Percentiles rank a stretch among this genome's conserved stretches.
Conservation (phyloP, 2,797 vertebrate species). For the Esox lucius region DNA sequence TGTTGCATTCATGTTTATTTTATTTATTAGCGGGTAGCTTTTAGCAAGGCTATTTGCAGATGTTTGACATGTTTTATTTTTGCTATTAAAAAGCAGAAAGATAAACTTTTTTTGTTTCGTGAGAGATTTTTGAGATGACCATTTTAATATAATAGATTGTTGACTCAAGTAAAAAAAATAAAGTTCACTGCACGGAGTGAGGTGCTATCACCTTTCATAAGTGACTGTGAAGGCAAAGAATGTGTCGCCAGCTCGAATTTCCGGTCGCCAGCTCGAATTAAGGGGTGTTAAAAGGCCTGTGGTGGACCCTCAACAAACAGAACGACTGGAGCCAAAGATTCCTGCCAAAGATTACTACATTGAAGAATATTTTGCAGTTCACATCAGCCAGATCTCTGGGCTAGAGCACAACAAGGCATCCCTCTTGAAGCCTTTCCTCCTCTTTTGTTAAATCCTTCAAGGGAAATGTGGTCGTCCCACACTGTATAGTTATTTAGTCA, state of each 20-base stretch:
- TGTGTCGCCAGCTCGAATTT: neutral
- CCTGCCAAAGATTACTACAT: neutral
- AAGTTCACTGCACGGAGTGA: neutral
- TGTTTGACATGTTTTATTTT: neutral
- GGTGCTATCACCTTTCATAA: neutral
- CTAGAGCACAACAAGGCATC: neutral
- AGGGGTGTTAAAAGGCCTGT: neutral
- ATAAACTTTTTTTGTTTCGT: neutral
- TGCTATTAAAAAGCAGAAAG: neutral
- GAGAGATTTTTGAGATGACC: neutral
- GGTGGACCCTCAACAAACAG: conserved; percentile 3
- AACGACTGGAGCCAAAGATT: conserved; percentile 5
- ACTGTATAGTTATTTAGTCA: neutral
- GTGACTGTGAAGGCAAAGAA: no score
- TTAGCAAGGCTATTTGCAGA: neutral
- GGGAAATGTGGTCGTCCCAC: neutral
- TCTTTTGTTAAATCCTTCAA: neutral
- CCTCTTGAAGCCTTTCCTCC: neutral
- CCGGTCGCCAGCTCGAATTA: neutral
- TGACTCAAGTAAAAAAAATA: neutral
- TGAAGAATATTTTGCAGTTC: neutral
- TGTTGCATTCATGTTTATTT: neutral
- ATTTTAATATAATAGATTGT: neutral
- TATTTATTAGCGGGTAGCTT: neutral
- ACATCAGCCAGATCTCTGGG: neutral